Evolutionary conservation across 2,888 invertebrate species (phyloP), one percentile per base, ranked within the genome.

Genomic region (Diaperis boleti): DNA sequence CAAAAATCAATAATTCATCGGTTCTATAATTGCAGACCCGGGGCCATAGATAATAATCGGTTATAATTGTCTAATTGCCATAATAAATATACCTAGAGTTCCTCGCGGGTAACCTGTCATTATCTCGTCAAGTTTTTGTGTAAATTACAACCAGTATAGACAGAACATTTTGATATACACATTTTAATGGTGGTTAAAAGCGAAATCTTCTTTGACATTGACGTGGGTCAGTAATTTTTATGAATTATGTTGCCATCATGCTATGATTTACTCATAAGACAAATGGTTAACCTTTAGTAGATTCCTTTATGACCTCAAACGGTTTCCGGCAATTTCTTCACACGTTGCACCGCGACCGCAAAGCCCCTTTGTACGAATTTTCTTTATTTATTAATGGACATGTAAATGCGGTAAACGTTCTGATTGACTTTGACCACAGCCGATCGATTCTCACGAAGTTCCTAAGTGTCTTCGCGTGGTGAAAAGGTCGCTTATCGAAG

Each of bases 371-470:
- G 54, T 31, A 42, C 54, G 10, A 55, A 47, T 45, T 44, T 57
- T n/a, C n/a, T n/a, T n/a, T n/a, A n/a, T n/a, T 47, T 57, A 57
- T 57, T 57, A 57, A 57, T 57, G 57, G 57, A 45, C 22, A 7
- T 37, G 37, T 57, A 57, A 55, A 45, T 71, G 70, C 39, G 70
- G 72, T 70, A 67, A 68, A 60, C 57, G 60, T 33, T 66, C 56
- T 47, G 70, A 66, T 69, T 70, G 69, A 68, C 64, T 69, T 67
- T 69, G 63, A 72, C 72, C 69, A 62, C 70, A 71, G 59, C 57
- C 65, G 61, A 68, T 69, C 50, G 68, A 67, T 72, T 72, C 72
- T 69, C 72, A 72, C 69, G 67, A 55, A 62, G 33, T 62, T 59
- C 59, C 66, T 17, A 20, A 39, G 3, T 20, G 18, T 18, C 26